phyloP scores from a whole-genome alignment of 2,113 vertebrate species.

The Acanthochromis polyacanthus region DNA sequence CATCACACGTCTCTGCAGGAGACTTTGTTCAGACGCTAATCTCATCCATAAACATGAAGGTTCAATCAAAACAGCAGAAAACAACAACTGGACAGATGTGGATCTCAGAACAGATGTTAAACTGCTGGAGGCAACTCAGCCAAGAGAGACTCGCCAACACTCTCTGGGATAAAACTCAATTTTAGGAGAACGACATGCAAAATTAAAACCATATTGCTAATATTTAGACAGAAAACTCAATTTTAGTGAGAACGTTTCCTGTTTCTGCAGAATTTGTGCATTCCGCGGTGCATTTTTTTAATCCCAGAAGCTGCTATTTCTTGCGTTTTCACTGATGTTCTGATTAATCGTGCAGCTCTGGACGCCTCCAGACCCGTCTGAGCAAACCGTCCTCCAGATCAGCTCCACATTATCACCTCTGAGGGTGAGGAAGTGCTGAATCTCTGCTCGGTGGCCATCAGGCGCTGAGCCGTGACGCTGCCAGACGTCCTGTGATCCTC shows the following conservation, averaged over 20 bases:
- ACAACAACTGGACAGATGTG: constrained; percentile 5
- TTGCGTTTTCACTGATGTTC: too few relatives aligned
- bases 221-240: too few relatives aligned
- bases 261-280: too few relatives aligned
- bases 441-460: constrained; percentile 17
- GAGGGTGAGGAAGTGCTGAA: constrained; percentile 22
- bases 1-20: background rate
- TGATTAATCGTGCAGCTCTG: background rate
- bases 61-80: background rate
- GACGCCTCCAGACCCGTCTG: constrained; percentile 52
- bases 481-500: background rate
- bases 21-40: background rate
- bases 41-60: background rate
- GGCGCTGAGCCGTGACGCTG: constrained; percentile 1
- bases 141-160: background rate
- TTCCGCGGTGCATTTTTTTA: too few relatives aligned
- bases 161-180: background rate
- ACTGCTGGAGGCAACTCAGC: background rate
- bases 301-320: too few relatives aligned
- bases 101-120: background rate
- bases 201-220: too few relatives aligned
- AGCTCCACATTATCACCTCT: constrained; percentile 50
- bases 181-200: constrained; percentile 2
- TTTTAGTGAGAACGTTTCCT: too few relatives aligned
- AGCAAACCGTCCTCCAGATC: constrained; percentile 60